Conservation (phyloP, 2,113 vertebrate genomes). For the Herpetotheres cachinnans region DNA sequence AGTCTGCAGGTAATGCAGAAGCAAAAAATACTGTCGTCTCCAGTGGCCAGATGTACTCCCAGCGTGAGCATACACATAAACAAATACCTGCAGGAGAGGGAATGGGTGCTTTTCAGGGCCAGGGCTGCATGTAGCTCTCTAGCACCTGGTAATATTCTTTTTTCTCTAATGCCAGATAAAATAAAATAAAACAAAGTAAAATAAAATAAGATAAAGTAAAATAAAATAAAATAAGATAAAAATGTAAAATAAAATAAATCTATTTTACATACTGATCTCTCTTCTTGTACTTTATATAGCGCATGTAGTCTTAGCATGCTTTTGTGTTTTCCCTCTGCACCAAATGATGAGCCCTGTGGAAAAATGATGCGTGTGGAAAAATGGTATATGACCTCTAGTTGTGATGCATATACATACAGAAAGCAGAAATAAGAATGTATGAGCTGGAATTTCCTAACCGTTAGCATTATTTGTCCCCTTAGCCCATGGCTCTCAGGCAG, state of each 20-base stretch:
- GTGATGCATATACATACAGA: not conserved
- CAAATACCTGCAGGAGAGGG: not conserved
- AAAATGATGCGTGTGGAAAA: not conserved
- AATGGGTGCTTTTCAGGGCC: not conserved
- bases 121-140: not conserved
- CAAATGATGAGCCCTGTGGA: not conserved
- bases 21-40: not conserved
- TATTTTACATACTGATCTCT: not conserved
- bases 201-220: not conserved
- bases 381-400: fast-evolving
- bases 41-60: not conserved
- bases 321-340: not conserved
- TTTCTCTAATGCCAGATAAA: not conserved
- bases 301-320: fast-evolving
- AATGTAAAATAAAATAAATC: not conserved
- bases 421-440: not conserved
- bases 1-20: not conserved
- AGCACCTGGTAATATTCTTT: not conserved
- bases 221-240: not conserved
- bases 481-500: not conserved
- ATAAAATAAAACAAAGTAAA: not conserved
- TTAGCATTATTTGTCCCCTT: fast-evolving
- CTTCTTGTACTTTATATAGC: not conserved
- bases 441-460: not conserved
- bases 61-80: fast-evolving